A percentile compares a stretch with the other conserved stretches of the same genome.
phyloP scores from a whole-genome alignment of 2,797 vertebrate genomes.

The Enteromius treurensis region DNA sequence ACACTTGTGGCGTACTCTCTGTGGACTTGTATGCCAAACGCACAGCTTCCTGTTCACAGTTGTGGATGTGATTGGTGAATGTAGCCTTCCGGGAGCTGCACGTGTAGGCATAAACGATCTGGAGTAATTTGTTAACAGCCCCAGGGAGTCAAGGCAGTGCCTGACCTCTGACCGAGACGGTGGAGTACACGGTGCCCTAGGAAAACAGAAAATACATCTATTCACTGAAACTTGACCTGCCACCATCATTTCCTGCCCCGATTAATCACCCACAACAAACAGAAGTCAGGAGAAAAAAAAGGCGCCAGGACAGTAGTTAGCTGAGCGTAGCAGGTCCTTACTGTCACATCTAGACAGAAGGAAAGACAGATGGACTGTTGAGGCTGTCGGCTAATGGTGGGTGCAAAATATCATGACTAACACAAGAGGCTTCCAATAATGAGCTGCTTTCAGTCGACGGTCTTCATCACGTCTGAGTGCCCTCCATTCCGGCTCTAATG shows the following conservation, averaged over 20 bases:
- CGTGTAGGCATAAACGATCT: not conserved
- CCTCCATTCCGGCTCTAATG: constrained; percentile 40
- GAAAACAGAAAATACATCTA: constrained; percentile 31
- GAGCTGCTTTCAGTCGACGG: constrained; percentile 47
- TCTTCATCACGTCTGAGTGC: constrained; percentile 40
- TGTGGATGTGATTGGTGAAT: constrained; percentile 13
- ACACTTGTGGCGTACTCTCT: not conserved
- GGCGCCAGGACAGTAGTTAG: constrained; percentile 5
- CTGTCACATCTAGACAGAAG: constrained; percentile 30
- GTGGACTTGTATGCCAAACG: not conserved
- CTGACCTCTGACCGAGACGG: constrained; percentile 17
- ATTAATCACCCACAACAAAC: constrained; percentile 42
- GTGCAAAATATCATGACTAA: constrained; percentile 53
- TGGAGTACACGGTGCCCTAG: constrained; percentile 4
- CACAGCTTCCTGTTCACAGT: constrained; percentile 41
- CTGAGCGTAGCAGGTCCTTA: not conserved
- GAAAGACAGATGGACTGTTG: constrained; percentile 33
- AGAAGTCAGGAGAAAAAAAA: not conserved
- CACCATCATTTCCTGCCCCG: not conserved
- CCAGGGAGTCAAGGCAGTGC: constrained; percentile 20
- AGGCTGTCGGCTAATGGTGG: constrained; percentile 24
- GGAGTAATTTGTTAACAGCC: constrained; percentile 43
- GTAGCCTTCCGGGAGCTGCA: constrained; percentile 3
- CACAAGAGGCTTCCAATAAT: constrained; percentile 55
- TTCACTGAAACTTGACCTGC: constrained; percentile 19